These are phyloP conservation scores for Thecophora atra DNA, from an alignment of 2,888 invertebrate species.

Conservation along the genomic window DNA sequence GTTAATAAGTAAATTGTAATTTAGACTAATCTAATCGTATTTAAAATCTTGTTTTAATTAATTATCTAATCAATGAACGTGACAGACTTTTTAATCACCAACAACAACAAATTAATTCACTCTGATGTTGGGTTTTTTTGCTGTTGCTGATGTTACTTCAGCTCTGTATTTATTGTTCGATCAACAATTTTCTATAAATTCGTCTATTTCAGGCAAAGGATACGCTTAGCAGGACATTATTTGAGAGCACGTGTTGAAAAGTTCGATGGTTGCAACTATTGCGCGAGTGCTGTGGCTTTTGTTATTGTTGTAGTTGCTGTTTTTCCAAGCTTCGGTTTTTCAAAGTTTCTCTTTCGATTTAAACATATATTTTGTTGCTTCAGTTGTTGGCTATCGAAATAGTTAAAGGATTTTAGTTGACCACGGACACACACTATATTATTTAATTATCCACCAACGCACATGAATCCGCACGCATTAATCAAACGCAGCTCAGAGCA, in stretches of 20 bases:
- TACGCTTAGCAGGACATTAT: neutral
- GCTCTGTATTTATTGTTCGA: neutral
- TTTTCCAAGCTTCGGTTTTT: neutral
- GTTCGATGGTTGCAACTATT: conserved; percentile 30
- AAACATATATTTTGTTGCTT: conserved; percentile 2
- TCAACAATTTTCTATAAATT: neutral
- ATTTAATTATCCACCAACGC: neutral
- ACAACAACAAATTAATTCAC: too few relatives aligned
- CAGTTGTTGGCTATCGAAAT: conserved; percentile 5
- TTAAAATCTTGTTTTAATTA: too few relatives aligned
- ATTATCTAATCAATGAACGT: too few relatives aligned
- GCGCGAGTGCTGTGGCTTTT: conserved; percentile 26
- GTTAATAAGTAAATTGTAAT: too few relatives aligned
- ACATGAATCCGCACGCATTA: conserved; percentile 18
- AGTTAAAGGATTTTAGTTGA: neutral
- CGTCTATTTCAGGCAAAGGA: neutral
- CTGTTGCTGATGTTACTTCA: too few relatives aligned
- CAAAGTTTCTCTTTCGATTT: too few relatives aligned
- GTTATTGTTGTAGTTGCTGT: conserved; percentile 17
- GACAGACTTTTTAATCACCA: too few relatives aligned
- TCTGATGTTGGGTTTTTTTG: too few relatives aligned
- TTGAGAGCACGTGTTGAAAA: conserved; percentile 10
- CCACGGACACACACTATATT: neutral
- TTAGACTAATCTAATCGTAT: too few relatives aligned
- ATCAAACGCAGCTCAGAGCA: conserved; percentile 26